A percentile compares a stretch with the other conserved stretches of the same genome.
phyloP scores from a whole-genome alignment of 35 echinoderm and acorn worm species.

The Ophiothrix spiculata region DNA sequence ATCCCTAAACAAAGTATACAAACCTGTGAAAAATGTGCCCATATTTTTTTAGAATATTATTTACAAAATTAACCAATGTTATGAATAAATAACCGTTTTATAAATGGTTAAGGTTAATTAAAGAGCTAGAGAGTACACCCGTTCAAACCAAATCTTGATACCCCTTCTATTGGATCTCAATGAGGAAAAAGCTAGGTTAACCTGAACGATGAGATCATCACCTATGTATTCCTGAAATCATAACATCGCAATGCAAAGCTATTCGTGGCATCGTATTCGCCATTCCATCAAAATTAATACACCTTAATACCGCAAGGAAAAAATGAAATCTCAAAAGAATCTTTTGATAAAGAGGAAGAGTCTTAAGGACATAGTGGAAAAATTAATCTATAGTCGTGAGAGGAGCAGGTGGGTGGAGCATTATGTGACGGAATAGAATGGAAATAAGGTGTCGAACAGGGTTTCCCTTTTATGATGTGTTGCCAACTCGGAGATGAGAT shows the following conservation, averaged over 20 bases:
- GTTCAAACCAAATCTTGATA: too few species aligned
- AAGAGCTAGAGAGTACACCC: too few species aligned
- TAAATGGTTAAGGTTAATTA: too few species aligned
- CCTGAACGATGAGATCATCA: not conserved
- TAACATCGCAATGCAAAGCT: not conserved
- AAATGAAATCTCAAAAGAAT: not conserved
- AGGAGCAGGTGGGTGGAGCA: conserved; percentile 6
- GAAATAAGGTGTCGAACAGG: not conserved
- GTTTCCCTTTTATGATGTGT: not conserved
- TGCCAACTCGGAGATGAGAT: not conserved
- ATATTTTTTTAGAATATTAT: too few species aligned
- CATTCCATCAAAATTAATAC: conserved; percentile 11
- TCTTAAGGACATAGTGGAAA: not conserved
- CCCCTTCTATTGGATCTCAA: too few species aligned
- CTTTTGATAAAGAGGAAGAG: conserved; percentile 15
- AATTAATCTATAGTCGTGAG: not conserved
- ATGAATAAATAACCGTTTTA: too few species aligned
- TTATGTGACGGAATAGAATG: not conserved
- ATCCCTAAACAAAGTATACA: too few species aligned
- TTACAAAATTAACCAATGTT: too few species aligned
- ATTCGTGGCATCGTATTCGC: not conserved
- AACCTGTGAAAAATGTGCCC: too few species aligned
- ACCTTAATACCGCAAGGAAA: not conserved
- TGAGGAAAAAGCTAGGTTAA: too few species aligned
- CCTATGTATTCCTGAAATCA: not conserved